Conservation (phyloP, 1,140 invertebrate genomes). For the Papilio polytes region DNA sequence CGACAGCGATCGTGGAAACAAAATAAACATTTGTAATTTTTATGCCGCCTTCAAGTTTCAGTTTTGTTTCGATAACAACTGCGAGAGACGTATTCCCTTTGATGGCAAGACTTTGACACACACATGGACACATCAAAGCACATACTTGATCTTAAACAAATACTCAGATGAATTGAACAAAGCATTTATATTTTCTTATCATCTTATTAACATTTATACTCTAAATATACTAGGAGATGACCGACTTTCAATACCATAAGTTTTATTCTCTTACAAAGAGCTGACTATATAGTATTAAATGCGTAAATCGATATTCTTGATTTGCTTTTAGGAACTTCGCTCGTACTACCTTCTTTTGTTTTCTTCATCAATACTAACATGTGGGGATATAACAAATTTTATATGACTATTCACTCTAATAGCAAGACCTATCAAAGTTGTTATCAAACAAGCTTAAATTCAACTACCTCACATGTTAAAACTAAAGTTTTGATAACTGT, state of each 20-base stretch:
- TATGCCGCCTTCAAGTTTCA: conserved; percentile 2
- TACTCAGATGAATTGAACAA: background rate
- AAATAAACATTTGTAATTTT: conserved; percentile 27
- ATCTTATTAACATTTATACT: background rate
- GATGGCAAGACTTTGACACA: conserved; percentile 1
- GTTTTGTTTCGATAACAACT: conserved; percentile 22
- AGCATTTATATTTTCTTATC: background rate
- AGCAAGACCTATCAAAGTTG: no score
- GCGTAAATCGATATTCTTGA: no score
- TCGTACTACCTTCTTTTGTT: no score
- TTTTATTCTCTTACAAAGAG: background rate
- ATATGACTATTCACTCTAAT: no score
- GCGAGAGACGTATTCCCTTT: conserved; percentile 6
- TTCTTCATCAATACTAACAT: no score
- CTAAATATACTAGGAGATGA: background rate
- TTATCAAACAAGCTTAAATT: background rate
- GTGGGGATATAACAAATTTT: no score
- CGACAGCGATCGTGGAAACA: background rate
- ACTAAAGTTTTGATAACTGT: background rate
- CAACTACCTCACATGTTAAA: background rate
- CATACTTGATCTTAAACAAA: conserved; percentile 14
- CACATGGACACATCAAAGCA: background rate
- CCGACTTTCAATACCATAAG: background rate
- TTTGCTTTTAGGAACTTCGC: no score
- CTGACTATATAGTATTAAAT: background rate